These are phyloP conservation scores for Cheirogaleus medius DNA, from an alignment of 2,113 vertebrate species.

Conservation along the genomic window DNA sequence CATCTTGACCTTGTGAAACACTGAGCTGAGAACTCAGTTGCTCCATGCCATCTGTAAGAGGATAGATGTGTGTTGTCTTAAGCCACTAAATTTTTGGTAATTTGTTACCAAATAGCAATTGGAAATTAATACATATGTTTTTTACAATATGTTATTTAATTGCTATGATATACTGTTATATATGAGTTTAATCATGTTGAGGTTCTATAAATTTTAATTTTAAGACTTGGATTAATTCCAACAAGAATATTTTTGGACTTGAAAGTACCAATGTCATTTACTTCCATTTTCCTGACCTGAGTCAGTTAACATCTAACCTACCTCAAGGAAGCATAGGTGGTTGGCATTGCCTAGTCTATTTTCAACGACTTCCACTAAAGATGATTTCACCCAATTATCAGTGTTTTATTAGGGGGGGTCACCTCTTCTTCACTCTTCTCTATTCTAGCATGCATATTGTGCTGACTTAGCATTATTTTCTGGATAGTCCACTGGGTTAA, in stretches of 20 bases:
- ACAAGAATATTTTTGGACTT: not conserved
- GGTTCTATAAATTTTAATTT: not conserved
- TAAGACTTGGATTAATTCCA: not conserved
- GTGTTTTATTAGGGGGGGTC: not conserved
- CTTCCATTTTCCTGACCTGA: not conserved
- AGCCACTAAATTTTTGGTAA: not conserved
- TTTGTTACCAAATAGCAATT: not conserved
- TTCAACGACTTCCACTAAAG: not conserved
- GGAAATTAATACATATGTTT: not conserved
- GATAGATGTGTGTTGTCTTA: not conserved
- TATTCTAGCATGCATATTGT: not conserved
- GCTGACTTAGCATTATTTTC: slow-evolving; percentile 25
- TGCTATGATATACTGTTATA: not conserved
- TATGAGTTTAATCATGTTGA: not conserved
- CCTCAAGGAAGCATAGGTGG: not conserved
- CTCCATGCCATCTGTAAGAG: not conserved
- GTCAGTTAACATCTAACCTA: not conserved
- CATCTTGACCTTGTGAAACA: not conserved
- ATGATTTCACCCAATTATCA: not conserved
- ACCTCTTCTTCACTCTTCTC: not conserved
- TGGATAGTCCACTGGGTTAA: not conserved
- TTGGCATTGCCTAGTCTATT: not conserved
- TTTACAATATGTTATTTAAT: not conserved
- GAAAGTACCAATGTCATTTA: not conserved
- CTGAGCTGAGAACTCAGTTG: not conserved